Percentiles rank a stretch among this genome's conserved stretches.
These are phyloP conservation scores for Ligdia adustata DNA, from an alignment of 2,888 invertebrate species.

Conservation along the genomic window DNA sequence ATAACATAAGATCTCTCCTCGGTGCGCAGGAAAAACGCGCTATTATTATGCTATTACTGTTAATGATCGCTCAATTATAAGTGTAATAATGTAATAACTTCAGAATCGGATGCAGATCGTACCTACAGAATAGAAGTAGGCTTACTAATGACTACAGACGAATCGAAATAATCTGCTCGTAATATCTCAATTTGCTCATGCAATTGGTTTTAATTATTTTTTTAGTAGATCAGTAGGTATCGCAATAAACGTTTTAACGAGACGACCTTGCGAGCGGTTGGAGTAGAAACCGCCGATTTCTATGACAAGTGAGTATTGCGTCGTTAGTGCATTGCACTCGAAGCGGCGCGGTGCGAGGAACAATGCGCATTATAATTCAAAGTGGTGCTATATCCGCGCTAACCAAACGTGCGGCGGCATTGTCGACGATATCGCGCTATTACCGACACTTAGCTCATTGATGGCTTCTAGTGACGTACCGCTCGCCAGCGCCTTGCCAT, in stretches of 20 bases:
- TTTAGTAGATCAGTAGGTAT: constrained; percentile 37
- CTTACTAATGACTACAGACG: constrained; percentile 20
- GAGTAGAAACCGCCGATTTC: constrained; percentile 72
- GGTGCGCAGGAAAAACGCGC: constrained; percentile 10
- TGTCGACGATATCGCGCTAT: constrained; percentile 45
- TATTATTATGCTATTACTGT: constrained; percentile 15
- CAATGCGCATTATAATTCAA: constrained; percentile 83
- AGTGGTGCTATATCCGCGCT: constrained; percentile 78
- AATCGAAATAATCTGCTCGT: constrained; percentile 20
- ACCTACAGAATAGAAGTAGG: no score
- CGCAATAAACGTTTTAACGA: constrained; percentile 40
- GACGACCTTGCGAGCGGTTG: constrained; percentile 56
- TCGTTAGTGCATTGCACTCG: constrained; percentile 79
- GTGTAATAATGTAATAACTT: constrained; percentile 10
- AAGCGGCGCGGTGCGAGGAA: constrained; percentile 66
- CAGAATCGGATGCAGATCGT: constrained; percentile 25
- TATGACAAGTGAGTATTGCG: constrained; percentile 75
- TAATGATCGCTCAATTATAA: constrained; percentile 15
- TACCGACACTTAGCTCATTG: constrained; percentile 50
- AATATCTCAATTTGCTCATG: constrained; percentile 28
- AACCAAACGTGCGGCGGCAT: constrained; percentile 68
- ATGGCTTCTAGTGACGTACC: constrained; percentile 39
- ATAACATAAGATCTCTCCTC: constrained; percentile 13
- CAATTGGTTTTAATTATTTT: constrained; percentile 32
- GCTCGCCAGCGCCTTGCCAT: constrained; percentile 10